Evolutionary conservation across 2,797 vertebrate genomes (phyloP), one percentile per base, ranked within the genome.

Genomic region (Mormyrops attenuatus): DNA sequence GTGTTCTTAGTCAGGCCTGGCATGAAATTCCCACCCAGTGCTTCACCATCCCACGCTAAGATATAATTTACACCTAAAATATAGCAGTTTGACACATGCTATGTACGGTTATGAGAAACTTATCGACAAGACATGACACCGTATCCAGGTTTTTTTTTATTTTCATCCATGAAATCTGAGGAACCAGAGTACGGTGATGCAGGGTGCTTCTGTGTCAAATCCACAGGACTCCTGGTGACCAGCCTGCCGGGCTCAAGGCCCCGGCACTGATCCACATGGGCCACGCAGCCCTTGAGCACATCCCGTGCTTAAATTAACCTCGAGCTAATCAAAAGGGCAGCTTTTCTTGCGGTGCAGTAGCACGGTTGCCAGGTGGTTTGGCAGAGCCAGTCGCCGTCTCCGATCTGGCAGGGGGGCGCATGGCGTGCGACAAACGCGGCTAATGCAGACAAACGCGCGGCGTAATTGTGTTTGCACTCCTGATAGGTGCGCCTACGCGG

Each of bases 381-480:
- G 91, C 89, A 52, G 88, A 89, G 88, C 88, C 91, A 49, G 88
- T 15, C 4, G 34, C 80, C 15, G 73, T 84, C 91, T 90, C 90
- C 90, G 89, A 86, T 63, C 63, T 84, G 89, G 88, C 69, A 89
- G 90, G 91, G 41, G 20, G 49, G 1, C 5, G 89, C 92, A 90
- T 44, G 26, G 22, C 88, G 91, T 91, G 91, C 44, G 26, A 20
- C 89, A 92, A 89, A 90, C 82, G 34, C 87, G 82, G 90, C 89
- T 94, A 91, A 94, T 93, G 91, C 93, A 90, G 92, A 92, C 93
- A 94, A 94, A 94, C 93, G 91, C 34, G 2, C 77, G 88, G 87
- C 89, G 44, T 94, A 93, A 95, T 94, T 94, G 91, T 90, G 86
- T 89, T 91, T 90, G 90, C 73, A 57, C 88, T 60, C 13, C 88